Evolutionary conservation across 2,113 vertebrate genomes (phyloP).

Genomic region (Chloebia gouldiae): DNA sequence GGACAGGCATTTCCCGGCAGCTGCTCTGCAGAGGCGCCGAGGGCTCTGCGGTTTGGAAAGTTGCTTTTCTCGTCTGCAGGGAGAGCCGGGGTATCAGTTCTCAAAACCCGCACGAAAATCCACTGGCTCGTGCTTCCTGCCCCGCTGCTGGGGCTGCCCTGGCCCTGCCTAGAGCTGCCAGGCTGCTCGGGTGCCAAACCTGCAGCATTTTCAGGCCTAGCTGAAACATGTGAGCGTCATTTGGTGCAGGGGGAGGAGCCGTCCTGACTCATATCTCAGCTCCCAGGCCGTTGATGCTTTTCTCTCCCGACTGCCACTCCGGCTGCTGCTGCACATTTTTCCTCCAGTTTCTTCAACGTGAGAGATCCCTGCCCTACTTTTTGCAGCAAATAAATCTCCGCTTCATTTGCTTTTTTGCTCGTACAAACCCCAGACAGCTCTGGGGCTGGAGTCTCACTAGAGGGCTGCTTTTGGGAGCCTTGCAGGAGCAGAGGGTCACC

Average conservation of each 20-base stretch:
- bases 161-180: background rate
- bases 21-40: background rate
- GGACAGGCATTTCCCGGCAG: conserved; percentile 22
- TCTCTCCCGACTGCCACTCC: background rate
- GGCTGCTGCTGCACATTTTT: background rate
- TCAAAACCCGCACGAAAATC: conserved; percentile 19
- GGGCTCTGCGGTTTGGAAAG: conserved; percentile 42
- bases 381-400: background rate
- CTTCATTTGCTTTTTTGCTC: background rate
- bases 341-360: background rate
- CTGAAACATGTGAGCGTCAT: background rate
- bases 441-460: background rate
- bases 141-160: background rate
- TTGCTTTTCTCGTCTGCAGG: background rate
- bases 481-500: background rate
- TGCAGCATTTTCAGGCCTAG: background rate
- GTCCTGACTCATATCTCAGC: background rate
- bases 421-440: background rate
- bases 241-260: conserved; percentile 49
- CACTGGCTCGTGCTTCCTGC: conserved; percentile 4
- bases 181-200: background rate
- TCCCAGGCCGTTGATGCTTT: background rate
- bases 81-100: conserved; percentile 37
- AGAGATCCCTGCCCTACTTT: conserved; percentile 33
- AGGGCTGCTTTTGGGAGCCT: background rate